These are phyloP conservation scores for Hydropotes inermis DNA, from an alignment of 2,113 vertebrate species.

Conservation along the genomic window DNA sequence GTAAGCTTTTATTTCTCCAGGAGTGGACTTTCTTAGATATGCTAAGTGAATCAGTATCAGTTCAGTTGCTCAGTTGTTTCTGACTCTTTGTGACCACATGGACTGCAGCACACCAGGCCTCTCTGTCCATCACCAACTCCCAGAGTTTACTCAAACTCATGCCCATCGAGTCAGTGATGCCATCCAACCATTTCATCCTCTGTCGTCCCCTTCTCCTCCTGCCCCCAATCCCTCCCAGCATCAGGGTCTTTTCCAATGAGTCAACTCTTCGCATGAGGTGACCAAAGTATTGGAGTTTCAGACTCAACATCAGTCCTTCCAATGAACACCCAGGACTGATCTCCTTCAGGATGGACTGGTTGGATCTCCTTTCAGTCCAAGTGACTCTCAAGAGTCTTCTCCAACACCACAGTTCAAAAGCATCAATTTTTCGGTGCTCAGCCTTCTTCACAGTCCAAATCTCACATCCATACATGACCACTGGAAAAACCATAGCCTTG, in stretches of 20 bases:
- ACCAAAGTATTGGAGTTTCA: neutral
- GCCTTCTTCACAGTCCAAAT: neutral
- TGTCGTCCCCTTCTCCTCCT: neutral
- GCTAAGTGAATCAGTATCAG: neutral
- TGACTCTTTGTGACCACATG: neutral
- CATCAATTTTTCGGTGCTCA: neutral
- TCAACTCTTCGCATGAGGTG: neutral
- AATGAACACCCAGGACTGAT: neutral
- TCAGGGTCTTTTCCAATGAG: neutral
- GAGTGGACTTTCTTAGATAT: neutral
- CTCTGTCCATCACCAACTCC: neutral
- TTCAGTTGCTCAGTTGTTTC: neutral
- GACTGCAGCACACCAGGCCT: fast-evolving
- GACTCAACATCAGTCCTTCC: neutral
- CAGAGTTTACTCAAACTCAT: neutral
- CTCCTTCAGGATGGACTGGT: neutral
- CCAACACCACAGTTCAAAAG: neutral
- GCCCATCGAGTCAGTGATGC: neutral
- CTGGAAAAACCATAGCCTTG: neutral
- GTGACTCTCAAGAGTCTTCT: neutral
- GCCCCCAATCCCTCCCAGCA: neutral
- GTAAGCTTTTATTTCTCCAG: neutral
- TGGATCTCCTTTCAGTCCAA: neutral
- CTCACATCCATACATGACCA: neutral
- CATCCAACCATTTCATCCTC: neutral